Base-by-base conservation (phyloP, 2,113 vertebrate genomes). In the Gracilinanus agilis region DNA sequence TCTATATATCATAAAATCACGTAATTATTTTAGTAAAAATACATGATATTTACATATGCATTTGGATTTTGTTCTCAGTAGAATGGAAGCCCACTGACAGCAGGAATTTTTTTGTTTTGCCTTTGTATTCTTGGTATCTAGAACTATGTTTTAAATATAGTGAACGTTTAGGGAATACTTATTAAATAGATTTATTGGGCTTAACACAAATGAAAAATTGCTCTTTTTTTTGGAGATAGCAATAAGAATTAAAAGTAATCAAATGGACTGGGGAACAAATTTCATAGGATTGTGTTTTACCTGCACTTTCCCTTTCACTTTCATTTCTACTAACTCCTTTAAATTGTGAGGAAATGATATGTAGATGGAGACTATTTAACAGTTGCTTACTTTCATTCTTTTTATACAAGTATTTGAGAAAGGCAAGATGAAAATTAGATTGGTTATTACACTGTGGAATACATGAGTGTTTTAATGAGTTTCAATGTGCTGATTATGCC, bases 401-500 rank as follows among this genome's bases (percentile, higher is more conserved):
- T 91, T 95, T 94, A 92, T 53, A 96, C 27, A 95, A 95, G 89
- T 75, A 67, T 53, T 49, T 94, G 89, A 96, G 94, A 96, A 97
- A 88, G 44, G 24, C 53, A 95, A 88, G 94, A 94, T 95, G 91
- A 91, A 95, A 92, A 92, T 97, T 40, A 97, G 95, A 96, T 92
- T 53, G 55, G 54, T 67, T 56, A 97, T 96, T 97, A 96, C 94
- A 67, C 40, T 94, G 55, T n/a, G 44, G 90, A 92, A 95, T 94
- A 54, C 92, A 95, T 55, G 55, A 40, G 44, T 88, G 24, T 97
- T 96, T 93, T 19, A 94, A 56, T 92, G 88, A 44, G 9, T 96
- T 98, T 97, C n/a, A 67, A 91, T 58, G 88, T 1, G 13, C 88
- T 44, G 16, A 56, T 96, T 97, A 97, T 94, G 75, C 94, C 97